Evolutionary conservation across 2,113 vertebrate genomes (phyloP).

Genomic region (Actenoides hombroni): DNA sequence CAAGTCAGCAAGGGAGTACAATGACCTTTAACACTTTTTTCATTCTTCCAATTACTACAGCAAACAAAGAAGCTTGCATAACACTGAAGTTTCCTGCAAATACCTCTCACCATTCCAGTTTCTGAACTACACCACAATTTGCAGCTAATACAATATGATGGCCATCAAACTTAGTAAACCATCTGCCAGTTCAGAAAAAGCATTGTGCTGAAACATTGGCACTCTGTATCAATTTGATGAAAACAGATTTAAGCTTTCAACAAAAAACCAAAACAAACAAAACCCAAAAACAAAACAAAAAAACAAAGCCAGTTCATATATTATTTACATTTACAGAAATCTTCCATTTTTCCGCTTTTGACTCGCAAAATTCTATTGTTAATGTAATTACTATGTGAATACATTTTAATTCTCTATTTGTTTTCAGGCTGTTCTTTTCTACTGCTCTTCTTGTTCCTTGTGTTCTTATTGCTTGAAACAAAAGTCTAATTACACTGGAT

Average conservation of each 20-base stretch:
- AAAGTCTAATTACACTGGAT: neutral
- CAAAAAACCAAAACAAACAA: neutral
- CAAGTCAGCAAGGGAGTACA: neutral
- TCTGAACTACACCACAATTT: neutral
- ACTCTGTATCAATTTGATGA: neutral
- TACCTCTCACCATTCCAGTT: neutral
- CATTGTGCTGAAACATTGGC: neutral
- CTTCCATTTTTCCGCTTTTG: neutral
- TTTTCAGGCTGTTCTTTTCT: neutral
- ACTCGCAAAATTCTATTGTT: neutral
- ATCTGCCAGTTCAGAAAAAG: neutral
- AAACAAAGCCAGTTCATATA: neutral
- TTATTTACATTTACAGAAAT: neutral
- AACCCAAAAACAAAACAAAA: neutral
- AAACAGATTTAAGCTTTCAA: neutral
- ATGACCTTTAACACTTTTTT: too few species aligned
- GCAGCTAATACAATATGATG: neutral
- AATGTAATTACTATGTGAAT: neutral
- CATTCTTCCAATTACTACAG: neutral
- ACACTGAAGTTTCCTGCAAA: neutral
- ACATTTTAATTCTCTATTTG: neutral
- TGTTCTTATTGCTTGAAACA: neutral
- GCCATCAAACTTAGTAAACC: neutral
- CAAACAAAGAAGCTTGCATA: neutral
- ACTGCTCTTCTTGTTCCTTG: neutral